A percentile compares a stretch with the other conserved stretches of the same genome.
Conservation (phyloP, 2,888 invertebrate genomes). For the Drosophila suboccidentalis region DNA sequence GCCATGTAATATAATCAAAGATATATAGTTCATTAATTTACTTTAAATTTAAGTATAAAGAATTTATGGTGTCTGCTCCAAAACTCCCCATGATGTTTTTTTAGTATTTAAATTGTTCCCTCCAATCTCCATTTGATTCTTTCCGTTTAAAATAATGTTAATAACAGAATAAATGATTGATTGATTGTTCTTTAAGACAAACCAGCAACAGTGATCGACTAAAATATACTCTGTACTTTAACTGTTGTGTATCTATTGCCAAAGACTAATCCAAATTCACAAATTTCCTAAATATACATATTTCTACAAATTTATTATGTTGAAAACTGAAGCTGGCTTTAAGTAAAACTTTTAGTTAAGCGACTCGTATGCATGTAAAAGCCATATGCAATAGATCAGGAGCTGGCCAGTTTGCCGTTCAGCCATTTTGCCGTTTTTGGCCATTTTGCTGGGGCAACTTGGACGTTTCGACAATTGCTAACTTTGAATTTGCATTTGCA, state of each 20-base stretch:
- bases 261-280: neutral
- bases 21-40: too few relatives aligned
- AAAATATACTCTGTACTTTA: neutral
- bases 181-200: neutral
- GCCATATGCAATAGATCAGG: slow-evolving; percentile 37
- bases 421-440: slow-evolving; percentile 13
- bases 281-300: neutral
- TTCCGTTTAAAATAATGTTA: neutral
- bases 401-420: slow-evolving; percentile 16
- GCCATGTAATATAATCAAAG: too few relatives aligned
- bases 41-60: too few relatives aligned
- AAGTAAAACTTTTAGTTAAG: slow-evolving; percentile 21
- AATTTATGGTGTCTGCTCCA: too few relatives aligned
- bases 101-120: neutral
- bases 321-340: slow-evolving; percentile 1
- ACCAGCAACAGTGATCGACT: neutral
- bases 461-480: slow-evolving; percentile 57
- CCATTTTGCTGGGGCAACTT: slow-evolving; percentile 29
- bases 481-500: slow-evolving; percentile 68
- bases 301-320: neutral
- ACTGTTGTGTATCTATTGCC: neutral
- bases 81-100: too few relatives aligned
- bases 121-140: neutral
- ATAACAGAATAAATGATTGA: neutral
- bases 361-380: slow-evolving; percentile 28